Evolutionary conservation across 2,888 invertebrate species (phyloP).

Genomic region (Drosophila greeni): DNA sequence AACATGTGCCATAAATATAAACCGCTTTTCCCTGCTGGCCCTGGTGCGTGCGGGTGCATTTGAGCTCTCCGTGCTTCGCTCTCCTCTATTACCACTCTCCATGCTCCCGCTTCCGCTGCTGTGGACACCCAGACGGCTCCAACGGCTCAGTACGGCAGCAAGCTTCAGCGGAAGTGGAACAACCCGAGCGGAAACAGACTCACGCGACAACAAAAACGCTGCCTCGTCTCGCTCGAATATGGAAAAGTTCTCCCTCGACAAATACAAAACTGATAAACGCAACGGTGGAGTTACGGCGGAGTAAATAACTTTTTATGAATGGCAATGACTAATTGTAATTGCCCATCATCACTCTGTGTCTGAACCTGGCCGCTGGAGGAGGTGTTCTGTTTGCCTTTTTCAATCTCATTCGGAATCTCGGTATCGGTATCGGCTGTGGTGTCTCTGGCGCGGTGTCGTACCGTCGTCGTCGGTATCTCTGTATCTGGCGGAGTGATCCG

Average conservation of each 20-base stretch:
- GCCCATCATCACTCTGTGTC: slow-evolving; percentile 20
- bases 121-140: slow-evolving; percentile 32
- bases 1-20: slow-evolving; percentile 73
- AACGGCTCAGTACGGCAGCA: slow-evolving; percentile 59
- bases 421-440: slow-evolving; percentile 4
- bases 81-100: slow-evolving; percentile 12
- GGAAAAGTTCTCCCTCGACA: slow-evolving; percentile 59
- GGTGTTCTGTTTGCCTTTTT: slow-evolving; percentile 8
- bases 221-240: slow-evolving; percentile 45
- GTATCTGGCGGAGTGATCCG: slow-evolving; percentile 40
- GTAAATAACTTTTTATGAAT: slow-evolving; percentile 43
- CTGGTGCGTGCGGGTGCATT: slow-evolving; percentile 44
- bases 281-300: slow-evolving; percentile 32
- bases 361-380: slow-evolving; percentile 17
- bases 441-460: slow-evolving; percentile 17
- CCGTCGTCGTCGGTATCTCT: slow-evolving; percentile 36
- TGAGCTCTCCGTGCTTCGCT: slow-evolving; percentile 38
- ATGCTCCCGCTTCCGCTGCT: slow-evolving; percentile 44
- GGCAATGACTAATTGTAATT: slow-evolving; percentile 55
- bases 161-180: slow-evolving; percentile 68
- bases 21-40: slow-evolving; percentile 58
- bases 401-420: slow-evolving; percentile 9
- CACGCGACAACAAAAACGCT: slow-evolving; percentile 43
- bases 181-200: slow-evolving; percentile 68
- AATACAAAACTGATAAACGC: slow-evolving; percentile 47